Conservation (phyloP, 2,888 invertebrate species). For the Stictocephala bisonia region DNA sequence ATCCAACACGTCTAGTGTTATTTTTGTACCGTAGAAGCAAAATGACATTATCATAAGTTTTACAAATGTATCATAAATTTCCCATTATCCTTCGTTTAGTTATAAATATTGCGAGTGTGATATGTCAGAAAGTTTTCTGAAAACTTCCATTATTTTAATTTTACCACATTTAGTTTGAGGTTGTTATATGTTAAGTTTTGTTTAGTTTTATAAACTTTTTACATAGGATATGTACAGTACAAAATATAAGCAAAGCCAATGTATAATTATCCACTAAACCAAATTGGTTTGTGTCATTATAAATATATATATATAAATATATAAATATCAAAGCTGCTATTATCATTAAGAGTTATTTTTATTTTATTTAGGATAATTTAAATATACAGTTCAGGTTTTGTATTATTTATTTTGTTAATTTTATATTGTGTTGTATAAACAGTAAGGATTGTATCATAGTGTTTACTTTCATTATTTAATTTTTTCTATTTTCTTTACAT, state of each 20-base stretch:
- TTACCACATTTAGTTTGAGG: neutral
- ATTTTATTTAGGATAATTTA: too few species aligned
- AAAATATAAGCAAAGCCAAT: slow-evolving; percentile 35
- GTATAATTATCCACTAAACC: slow-evolving; percentile 38
- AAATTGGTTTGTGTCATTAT: slow-evolving; percentile 39
- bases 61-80: neutral
- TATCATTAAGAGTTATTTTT: too few species aligned
- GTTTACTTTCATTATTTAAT: too few species aligned
- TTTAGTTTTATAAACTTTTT: slow-evolving; percentile 19
- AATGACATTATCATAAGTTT: neutral
- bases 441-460: too few species aligned
- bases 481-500: too few species aligned
- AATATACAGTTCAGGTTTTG: too few species aligned
- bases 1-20: neutral
- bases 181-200: slow-evolving; percentile 23
- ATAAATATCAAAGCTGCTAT: slow-evolving; percentile 21
- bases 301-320: slow-evolving; percentile 23
- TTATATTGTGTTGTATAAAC: too few species aligned
- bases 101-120: slow-evolving; percentile 23
- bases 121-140: slow-evolving; percentile 35
- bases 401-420: too few species aligned
- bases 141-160: slow-evolving; percentile 39
- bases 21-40: slow-evolving; percentile 17
- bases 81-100: neutral
- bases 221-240: slow-evolving; percentile 38